These are phyloP conservation scores for Criorhina ranunculi DNA, from an alignment of 2,888 invertebrate genomes.

Conservation along the genomic window DNA sequence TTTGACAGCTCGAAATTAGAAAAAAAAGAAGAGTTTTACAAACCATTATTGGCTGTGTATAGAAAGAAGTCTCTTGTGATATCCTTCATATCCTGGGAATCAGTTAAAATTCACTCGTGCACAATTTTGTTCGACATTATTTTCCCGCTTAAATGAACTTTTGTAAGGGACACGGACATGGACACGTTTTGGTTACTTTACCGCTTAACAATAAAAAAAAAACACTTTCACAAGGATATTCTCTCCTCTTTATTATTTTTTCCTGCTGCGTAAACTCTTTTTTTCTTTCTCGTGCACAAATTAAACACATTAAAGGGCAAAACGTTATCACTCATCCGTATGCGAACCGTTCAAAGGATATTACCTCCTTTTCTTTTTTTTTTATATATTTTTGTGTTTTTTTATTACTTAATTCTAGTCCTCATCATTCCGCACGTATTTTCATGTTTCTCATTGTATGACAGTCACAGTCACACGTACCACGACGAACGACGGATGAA, in stretches of 20 bases:
- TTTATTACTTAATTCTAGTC: slow-evolving; percentile 58
- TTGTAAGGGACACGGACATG: slow-evolving; percentile 8
- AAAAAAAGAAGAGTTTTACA: slow-evolving; percentile 25
- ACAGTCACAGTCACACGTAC: slow-evolving; percentile 29
- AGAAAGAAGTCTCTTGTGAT: slow-evolving; percentile 32
- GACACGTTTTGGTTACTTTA: slow-evolving; percentile 40
- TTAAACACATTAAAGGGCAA: slow-evolving; percentile 67
- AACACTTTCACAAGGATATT: slow-evolving; percentile 48
- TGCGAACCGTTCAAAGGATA: slow-evolving; percentile 60
- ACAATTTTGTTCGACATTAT: slow-evolving; percentile 38
- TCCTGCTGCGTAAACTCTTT: slow-evolving; percentile 28
- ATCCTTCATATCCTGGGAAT: slow-evolving; percentile 36
- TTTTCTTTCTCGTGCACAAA: slow-evolving; percentile 38
- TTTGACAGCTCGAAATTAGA: slow-evolving; percentile 41
- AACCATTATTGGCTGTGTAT: slow-evolving; percentile 47
- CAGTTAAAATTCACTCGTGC: slow-evolving; percentile 29
- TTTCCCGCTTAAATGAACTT: slow-evolving; percentile 67
- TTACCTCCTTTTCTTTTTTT: slow-evolving; percentile 40
- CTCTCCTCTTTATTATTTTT: slow-evolving; percentile 33
- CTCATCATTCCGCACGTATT: slow-evolving; percentile 65
- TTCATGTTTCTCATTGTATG: slow-evolving; percentile 52
- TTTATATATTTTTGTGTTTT: slow-evolving; percentile 16
- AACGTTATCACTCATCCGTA: slow-evolving; percentile 68
- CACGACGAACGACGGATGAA: slow-evolving; percentile 65
- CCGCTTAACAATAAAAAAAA: slow-evolving; percentile 23